A percentile compares a stretch with the other conserved stretches of the same genome.
These are phyloP conservation scores for Harpagoxenus sublaevis DNA, from an alignment of 2,888 invertebrate genomes.

Conservation along the genomic window DNA sequence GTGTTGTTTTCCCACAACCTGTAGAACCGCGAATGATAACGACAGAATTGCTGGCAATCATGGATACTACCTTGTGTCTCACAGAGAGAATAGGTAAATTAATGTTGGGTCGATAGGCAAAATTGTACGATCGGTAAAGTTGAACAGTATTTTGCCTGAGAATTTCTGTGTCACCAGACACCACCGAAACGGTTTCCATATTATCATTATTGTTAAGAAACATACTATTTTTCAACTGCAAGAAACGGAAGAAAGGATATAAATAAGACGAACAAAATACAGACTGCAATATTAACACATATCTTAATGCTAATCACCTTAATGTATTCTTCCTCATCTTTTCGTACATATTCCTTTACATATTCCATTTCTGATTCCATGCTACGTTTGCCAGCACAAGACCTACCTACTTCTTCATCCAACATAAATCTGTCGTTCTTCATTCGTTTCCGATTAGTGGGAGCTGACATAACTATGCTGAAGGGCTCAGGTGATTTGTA, in stretches of 20 bases:
- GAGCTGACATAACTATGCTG: conserved; percentile 38
- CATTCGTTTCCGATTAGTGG: conserved; percentile 17
- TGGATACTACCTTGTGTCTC: conserved; percentile 89
- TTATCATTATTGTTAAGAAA: not conserved
- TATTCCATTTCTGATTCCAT: conserved; percentile 78
- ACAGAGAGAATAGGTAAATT: conserved; percentile 80
- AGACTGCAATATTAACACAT: not conserved
- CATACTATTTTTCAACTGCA: conserved; percentile 35
- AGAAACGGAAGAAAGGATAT: conserved; percentile 2
- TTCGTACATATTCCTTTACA: conserved; percentile 77
- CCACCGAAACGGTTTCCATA: conserved; percentile 79
- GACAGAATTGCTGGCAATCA: conserved; percentile 91
- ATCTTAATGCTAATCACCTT: conserved; percentile 70
- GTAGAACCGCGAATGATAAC: conserved; percentile 96
- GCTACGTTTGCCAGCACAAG: not conserved
- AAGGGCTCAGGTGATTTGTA: conserved; percentile 63
- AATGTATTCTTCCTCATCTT: conserved; percentile 79
- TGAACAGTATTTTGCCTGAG: conserved; percentile 70
- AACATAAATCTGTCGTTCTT: conserved; percentile 1
- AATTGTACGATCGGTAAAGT: conserved; percentile 83
- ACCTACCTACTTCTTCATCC: conserved; percentile 14
- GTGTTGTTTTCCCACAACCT: conserved; percentile 97
- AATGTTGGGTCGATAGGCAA: conserved; percentile 76
- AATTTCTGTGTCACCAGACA: conserved; percentile 70
- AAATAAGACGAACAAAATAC: not conserved